Base-by-base conservation (phyloP, 2,888 invertebrate genomes). In the Ichneumon xanthorius region DNA sequence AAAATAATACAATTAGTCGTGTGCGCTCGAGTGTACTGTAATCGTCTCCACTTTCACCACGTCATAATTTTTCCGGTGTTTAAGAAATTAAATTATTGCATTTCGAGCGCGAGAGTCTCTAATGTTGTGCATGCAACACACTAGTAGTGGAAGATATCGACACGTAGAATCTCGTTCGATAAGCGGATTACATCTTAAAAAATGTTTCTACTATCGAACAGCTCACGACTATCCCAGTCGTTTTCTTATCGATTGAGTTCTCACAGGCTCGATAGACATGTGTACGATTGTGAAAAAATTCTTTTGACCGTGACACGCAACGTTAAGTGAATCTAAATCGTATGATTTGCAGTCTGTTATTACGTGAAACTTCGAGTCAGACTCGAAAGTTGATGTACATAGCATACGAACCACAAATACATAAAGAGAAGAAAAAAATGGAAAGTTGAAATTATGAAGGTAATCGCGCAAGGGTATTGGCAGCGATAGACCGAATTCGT, bases 261-360 rank as follows among this genome's bases (percentile, higher is more conserved):
- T 63, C 63, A 6, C 6, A 1, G 37, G 5, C n/a, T 63, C 14
- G 63, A 33, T n/a, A n/a, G 5, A 63, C 33, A 16, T 14, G 30
- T 33, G n/a, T 7, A 71, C 7, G 30, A 68, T 22, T 48, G 22
- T 40, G 33, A 80, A 48, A 48, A 48, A 14, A 48, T 48, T 48
- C 45, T 48, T 14, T 48, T 16, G 45, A 11, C 16, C 80, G 19
- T 53, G 63, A 80, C 80, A 58, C 5, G 45, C 63, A 48, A 2
- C 55, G 73, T 73, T 45, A 14, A 73, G 73, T 67, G 65, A 55
- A 65, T 80, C 67, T 68, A 67, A 80, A 72, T 80, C 55, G 73
- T 65, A 26, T 45, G 55, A 19, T 45, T n/a, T 9, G 22, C 58
- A 22, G 26, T 1, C 58, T 26, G 37, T 16, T 16, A 63, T 33